Conservation (phyloP, 2,113 vertebrate genomes). For the Spea bombifrons region DNA sequence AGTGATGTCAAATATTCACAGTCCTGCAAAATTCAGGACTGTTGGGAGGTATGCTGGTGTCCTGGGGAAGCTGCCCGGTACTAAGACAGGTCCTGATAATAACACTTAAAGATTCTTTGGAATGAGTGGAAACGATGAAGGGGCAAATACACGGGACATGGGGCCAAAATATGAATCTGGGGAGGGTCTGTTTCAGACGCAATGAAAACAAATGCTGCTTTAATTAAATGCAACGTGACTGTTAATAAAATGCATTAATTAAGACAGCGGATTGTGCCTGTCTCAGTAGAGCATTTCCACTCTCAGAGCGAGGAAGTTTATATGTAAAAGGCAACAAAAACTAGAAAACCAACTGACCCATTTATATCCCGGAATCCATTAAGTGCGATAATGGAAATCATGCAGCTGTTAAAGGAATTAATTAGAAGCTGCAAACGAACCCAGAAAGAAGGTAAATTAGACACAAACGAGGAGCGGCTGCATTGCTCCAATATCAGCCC, state of each 20-base stretch:
- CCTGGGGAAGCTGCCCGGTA: no score
- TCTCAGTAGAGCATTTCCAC: slow-evolving; percentile 37
- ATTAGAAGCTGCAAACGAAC: slow-evolving; percentile 33
- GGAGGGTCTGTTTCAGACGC: no score
- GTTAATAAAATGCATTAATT: no score
- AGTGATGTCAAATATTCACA: no score
- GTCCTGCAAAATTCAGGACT: no score
- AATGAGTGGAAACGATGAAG: no score
- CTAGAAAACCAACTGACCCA: slow-evolving; percentile 36
- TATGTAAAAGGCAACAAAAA: slow-evolving; percentile 14
- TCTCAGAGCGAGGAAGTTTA: slow-evolving; percentile 35
- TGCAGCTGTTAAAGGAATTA: slow-evolving; percentile 34
- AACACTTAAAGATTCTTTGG: no score
- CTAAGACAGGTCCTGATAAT: no score
- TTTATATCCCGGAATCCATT: slow-evolving; percentile 35
- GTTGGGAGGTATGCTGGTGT: no score
- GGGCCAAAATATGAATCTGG: no score
- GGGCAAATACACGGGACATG: no score
- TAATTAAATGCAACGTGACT: no score
- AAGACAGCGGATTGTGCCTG: background rate
- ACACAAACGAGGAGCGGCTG: background rate
- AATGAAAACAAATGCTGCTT: background rate
- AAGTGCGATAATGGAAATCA: slow-evolving; percentile 41
- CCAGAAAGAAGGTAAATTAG: slow-evolving; percentile 13
- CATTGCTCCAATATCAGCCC: background rate